Evolutionary conservation across 2,888 invertebrate genomes (phyloP).

Genomic region (Laspeyria flexula): DNA sequence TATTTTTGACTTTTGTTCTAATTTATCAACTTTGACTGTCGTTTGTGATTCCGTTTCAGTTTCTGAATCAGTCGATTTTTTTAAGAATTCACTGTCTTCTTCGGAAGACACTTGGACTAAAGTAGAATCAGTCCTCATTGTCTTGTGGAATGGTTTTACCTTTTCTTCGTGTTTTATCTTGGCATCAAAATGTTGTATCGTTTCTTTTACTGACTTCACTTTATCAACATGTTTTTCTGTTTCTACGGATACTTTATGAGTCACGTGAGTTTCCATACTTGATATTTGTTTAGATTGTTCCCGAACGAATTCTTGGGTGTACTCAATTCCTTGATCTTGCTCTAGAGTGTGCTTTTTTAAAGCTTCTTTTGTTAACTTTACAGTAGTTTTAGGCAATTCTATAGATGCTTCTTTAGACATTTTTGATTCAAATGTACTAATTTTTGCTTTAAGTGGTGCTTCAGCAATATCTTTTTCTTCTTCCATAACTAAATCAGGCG

Average conservation of each 20-base stretch:
- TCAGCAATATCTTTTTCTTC: conserved; percentile 82
- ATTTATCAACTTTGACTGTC: conserved; percentile 74
- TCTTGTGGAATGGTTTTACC: conserved; percentile 68
- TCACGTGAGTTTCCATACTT: conserved; percentile 59
- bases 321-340: conserved; percentile 80
- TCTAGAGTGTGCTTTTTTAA: conserved; percentile 80
- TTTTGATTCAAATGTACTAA: conserved; percentile 80
- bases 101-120: conserved; percentile 83
- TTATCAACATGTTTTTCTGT: conserved; percentile 64
- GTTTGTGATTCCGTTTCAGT: conserved; percentile 85
- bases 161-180: conserved; percentile 74
- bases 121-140: conserved; percentile 82
- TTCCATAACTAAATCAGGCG: conserved; percentile 74
- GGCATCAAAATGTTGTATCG: conserved; percentile 78
- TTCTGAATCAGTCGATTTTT: conserved; percentile 84
- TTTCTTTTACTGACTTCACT: conserved; percentile 79
- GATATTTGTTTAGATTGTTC: conserved; percentile 80
- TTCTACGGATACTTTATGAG: conserved; percentile 63
- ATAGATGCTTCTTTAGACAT: conserved; percentile 73
- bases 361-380: conserved; percentile 83
- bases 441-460: conserved; percentile 75
- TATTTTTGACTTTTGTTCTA: conserved; percentile 59
- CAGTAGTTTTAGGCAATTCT: conserved; percentile 72
- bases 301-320: conserved; percentile 82
- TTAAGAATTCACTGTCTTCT: conserved; percentile 82